Conservation (phyloP, 2,888 invertebrate species). For the Phytoseiulus persimilis region DNA sequence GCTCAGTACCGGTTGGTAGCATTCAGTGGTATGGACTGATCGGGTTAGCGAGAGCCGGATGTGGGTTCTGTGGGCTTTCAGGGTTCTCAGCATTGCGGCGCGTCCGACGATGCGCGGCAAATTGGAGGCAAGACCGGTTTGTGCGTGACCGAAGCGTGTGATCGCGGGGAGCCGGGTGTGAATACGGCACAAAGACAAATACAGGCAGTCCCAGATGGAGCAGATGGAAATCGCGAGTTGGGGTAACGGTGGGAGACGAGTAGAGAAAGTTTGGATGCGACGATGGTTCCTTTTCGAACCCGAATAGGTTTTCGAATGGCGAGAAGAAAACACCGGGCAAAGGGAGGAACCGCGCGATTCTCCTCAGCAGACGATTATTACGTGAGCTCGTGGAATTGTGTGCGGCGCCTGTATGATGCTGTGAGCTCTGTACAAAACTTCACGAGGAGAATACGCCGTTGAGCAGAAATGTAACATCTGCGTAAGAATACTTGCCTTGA, state of each 20-base stretch:
- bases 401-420: neutral
- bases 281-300: no score
- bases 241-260: neutral
- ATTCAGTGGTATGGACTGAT: neutral
- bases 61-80: neutral
- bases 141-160: neutral
- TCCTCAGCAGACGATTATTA: neutral
- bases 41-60: neutral
- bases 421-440: neutral
- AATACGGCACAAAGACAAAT: neutral
- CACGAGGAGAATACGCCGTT: neutral
- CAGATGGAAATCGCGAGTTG: neutral
- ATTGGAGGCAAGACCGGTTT: neutral
- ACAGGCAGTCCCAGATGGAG: neutral
- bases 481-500: neutral
- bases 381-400: neutral
- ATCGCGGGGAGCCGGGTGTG: neutral
- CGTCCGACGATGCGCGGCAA: neutral
- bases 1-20: neutral
- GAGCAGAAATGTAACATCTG: neutral
- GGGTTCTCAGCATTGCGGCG: neutral
- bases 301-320: no score
- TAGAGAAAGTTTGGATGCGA: no score
- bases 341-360: neutral
- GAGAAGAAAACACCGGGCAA: neutral